Evolutionary conservation across 1,140 invertebrate species (phyloP).

Genomic region (Diachasma alloeum): DNA sequence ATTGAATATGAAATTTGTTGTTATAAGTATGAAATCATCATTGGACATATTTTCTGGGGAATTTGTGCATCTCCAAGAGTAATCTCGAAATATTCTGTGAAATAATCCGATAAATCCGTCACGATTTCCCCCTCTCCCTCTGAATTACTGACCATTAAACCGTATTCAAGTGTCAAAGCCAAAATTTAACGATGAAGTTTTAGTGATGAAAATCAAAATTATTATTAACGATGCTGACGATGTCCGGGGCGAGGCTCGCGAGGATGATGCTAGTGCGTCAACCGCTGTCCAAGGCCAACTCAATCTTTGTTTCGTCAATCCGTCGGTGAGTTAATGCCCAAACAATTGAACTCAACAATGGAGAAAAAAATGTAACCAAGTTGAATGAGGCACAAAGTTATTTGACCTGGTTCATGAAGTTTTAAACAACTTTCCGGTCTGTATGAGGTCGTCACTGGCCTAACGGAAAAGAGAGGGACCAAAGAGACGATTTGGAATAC

Average conservation of each 20-base stretch:
- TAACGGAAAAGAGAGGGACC: constrained; percentile 11
- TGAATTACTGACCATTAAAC: not conserved
- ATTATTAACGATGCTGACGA: not conserved
- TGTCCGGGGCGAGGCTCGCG: not conserved
- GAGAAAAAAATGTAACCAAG: not conserved
- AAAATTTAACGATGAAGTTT: not conserved
- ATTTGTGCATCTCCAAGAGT: too few relatives aligned
- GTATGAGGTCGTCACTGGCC: not conserved
- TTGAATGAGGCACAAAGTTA: not conserved
- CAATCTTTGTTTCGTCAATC: constrained; percentile 3
- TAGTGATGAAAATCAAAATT: not conserved
- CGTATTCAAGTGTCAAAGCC: not conserved
- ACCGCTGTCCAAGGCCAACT: not conserved
- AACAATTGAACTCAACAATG: not conserved
- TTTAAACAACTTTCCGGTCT: not conserved
- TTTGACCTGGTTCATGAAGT: constrained; percentile 3
- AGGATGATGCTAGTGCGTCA: constrained; percentile 13
- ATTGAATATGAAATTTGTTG: too few relatives aligned
- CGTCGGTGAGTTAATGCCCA: constrained; percentile 16
- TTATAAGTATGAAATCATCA: too few relatives aligned
- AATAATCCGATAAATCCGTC: too few relatives aligned
- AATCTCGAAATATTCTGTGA: too few relatives aligned
- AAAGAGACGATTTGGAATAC: not conserved
- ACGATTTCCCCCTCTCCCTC: too few relatives aligned
- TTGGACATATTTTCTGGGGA: too few relatives aligned